Evolutionary conservation across 2,113 vertebrate species (phyloP).

Genomic region (Bos javanicus): DNA sequence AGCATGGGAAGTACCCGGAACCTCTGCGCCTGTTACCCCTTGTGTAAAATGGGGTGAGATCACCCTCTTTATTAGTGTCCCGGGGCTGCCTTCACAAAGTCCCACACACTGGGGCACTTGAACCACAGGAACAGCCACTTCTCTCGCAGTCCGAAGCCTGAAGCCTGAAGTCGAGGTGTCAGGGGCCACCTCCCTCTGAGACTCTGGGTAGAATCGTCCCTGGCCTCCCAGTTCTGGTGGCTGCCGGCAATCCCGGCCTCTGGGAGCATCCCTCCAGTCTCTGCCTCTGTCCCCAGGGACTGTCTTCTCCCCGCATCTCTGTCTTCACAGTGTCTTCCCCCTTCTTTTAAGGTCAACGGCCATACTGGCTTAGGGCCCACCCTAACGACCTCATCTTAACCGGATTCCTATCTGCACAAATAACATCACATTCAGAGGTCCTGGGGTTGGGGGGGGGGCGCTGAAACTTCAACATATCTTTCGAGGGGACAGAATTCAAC

Average conservation of each 20-base stretch:
- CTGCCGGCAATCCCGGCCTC: not conserved
- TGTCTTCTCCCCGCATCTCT: not conserved
- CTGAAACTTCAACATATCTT: not conserved
- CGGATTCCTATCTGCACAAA: not conserved
- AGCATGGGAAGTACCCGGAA: fast-evolving
- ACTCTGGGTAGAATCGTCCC: not conserved
- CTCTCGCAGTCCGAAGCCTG: not conserved
- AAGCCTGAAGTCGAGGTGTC: not conserved
- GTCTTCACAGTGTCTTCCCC: not conserved
- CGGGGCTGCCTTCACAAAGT: not conserved
- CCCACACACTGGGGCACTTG: not conserved
- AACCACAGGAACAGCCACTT: not conserved
- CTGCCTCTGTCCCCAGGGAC: not conserved
- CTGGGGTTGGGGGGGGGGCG: not conserved
- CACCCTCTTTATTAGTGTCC: too few relatives aligned
- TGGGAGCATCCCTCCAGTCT: not conserved
- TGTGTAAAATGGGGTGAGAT: not conserved
- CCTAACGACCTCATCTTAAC: not conserved
- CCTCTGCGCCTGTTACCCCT: not conserved
- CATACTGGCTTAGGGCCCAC: not conserved
- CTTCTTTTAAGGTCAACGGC: not conserved
- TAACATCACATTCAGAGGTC: not conserved
- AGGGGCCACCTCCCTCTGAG: not conserved
- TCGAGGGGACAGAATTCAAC: not conserved
- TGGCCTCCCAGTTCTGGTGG: not conserved